These are phyloP conservation scores for Spisula subtruncata DNA, from an alignment of 2,888 invertebrate genomes.

Conservation along the genomic window DNA sequence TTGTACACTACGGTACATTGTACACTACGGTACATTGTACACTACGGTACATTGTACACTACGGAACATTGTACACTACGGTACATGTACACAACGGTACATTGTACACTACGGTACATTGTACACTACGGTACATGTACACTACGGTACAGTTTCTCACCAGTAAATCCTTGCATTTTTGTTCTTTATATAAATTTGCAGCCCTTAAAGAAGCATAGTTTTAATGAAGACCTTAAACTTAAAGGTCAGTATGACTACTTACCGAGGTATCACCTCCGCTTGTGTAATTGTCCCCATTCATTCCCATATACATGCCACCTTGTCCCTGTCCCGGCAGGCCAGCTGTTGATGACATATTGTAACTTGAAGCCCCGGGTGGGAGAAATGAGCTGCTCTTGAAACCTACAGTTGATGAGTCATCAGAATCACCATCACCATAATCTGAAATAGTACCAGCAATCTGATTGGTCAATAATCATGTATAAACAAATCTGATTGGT, in stretches of 20 bases:
- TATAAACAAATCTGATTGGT: neutral
- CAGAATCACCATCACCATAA: constrained; percentile 68
- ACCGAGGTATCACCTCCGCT: constrained; percentile 90
- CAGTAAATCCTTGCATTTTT: no score
- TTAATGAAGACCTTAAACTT: no score
- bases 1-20: no score
- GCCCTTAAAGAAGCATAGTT: no score
- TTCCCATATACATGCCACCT: constrained; percentile 89
- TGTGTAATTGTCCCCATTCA: constrained; percentile 90
- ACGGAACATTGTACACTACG: no score
- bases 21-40: no score
- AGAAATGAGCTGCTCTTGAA: constrained; percentile 72
- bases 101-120: no score
- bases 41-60: no score
- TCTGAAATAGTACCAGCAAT: constrained; percentile 55
- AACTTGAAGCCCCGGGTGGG: constrained; percentile 76
- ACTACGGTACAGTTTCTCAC: no score
- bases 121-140: no score
- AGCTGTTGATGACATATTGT: constrained; percentile 79
- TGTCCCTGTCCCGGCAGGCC: constrained; percentile 77
- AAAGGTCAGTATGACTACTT: constrained; percentile 62
- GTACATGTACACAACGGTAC: no score
- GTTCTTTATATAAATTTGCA: no score
- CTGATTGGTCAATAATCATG: neutral
- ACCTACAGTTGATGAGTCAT: constrained; percentile 69